Conservation (phyloP, 2,888 invertebrate genomes). For the Pammene fasciana region DNA sequence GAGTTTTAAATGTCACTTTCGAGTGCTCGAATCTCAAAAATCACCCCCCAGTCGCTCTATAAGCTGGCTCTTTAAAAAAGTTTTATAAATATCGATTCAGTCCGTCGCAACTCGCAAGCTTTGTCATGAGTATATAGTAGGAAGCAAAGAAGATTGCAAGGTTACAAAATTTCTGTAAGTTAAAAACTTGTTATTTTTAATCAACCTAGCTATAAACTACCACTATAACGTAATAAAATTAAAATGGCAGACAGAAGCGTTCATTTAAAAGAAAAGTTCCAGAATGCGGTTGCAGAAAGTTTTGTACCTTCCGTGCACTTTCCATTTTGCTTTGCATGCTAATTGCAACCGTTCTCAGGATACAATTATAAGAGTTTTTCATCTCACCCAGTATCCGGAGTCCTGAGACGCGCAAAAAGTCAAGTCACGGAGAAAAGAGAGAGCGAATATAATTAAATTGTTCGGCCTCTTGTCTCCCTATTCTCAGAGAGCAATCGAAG, state of each 20-base stretch:
- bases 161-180: conserved; percentile 7
- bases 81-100: too few relatives aligned
- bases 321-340: conserved; percentile 63
- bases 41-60: too few relatives aligned
- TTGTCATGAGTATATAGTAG: too few relatives aligned
- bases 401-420: conserved; percentile 49
- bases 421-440: conserved; percentile 64
- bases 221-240: conserved; percentile 31
- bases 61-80: too few relatives aligned
- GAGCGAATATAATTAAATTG: conserved; percentile 73
- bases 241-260: conserved; percentile 33
- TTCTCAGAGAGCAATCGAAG: conserved; percentile 61
- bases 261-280: conserved; percentile 43
- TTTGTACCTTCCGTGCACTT: conserved; percentile 55
- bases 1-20: too few relatives aligned
- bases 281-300: conserved; percentile 43
- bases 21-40: too few relatives aligned
- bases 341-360: conserved; percentile 65
- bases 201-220: conserved; percentile 30
- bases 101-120: too few relatives aligned
- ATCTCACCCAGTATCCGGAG: conserved; percentile 51
- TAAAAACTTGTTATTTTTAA: conserved; percentile 29
- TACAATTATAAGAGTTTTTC: conserved; percentile 70
- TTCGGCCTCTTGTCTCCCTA: conserved; percentile 61
- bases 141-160: not conserved